A percentile compares a stretch with the other conserved stretches of the same genome.
Conservation (phyloP, 2,888 invertebrate genomes). For the Chrysotoxum bicinctum region DNA sequence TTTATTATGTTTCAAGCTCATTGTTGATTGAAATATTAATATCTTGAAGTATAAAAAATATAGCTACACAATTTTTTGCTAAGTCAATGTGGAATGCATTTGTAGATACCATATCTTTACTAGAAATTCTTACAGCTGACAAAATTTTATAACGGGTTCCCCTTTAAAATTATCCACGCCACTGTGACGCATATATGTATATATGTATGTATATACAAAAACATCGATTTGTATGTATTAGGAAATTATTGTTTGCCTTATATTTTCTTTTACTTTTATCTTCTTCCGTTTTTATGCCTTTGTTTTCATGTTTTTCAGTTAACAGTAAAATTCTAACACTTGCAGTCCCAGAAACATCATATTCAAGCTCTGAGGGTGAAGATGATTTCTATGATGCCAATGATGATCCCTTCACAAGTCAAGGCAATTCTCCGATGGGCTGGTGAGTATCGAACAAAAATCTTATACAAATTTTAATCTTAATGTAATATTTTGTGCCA, state of each 20-base stretch:
- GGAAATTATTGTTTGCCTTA: background rate
- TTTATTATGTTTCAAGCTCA: no score
- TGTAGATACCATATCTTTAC: no score
- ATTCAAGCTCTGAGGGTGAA: constrained; percentile 98
- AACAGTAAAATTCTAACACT: constrained; percentile 79
- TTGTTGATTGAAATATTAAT: no score
- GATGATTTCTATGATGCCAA: constrained; percentile 97
- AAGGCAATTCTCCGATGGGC: constrained; percentile 80
- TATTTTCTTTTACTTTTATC: background rate
- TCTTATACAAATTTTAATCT: constrained; percentile 6
- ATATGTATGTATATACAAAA: no score
- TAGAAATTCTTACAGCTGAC: no score
- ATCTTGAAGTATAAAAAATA: no score
- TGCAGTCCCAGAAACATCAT: constrained; percentile 94
- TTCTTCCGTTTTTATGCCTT: background rate
- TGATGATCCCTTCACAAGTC: constrained; percentile 85
- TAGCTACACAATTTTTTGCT: no score
- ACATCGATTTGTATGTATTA: no score
- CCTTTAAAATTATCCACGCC: no score
- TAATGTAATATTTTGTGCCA: constrained; percentile 5
- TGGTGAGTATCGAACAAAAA: constrained; percentile 78
- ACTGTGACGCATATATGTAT: no score
- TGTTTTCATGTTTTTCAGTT: constrained; percentile 74
- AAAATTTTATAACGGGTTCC: no score
- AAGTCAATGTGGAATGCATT: no score